phyloP scores from a whole-genome alignment of 2,888 invertebrate species.

The Lasius fuliginosus region DNA sequence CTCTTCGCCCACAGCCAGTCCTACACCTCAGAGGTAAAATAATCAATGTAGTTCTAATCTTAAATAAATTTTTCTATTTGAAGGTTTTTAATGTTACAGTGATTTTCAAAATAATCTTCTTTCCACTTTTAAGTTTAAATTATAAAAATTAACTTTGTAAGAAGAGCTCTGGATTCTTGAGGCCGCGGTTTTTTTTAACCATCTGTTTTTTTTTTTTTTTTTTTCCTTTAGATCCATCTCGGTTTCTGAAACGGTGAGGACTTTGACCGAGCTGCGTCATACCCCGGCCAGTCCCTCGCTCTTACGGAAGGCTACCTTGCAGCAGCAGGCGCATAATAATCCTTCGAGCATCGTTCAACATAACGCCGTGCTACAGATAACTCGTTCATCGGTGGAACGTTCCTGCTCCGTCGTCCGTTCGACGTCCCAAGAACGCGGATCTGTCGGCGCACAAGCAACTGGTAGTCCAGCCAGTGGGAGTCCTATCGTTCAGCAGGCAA shows the following conservation, averaged over 20 bases:
- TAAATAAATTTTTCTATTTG: not conserved
- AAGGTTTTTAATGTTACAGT: not conserved
- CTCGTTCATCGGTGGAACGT: constrained; percentile 78
- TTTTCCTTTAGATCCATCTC: constrained; percentile 73
- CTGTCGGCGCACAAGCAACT: constrained; percentile 58
- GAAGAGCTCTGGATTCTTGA: not conserved
- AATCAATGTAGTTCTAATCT: not conserved
- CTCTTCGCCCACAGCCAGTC: constrained; percentile 83
- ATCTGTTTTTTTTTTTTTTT: not conserved
- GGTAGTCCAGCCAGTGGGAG: constrained; percentile 57
- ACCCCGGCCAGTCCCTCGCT: constrained; percentile 95
- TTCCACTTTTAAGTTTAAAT: not conserved
- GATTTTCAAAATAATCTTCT: not conserved
- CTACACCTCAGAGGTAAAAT: constrained; percentile 82
- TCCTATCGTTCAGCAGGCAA: constrained; percentile 9
- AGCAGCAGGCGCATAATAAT: constrained; percentile 74
- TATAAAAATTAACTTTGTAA: not conserved
- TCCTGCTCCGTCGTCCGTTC: constrained; percentile 75
- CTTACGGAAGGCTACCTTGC: constrained; percentile 86
- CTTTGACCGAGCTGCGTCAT: constrained; percentile 94
- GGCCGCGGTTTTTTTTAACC: not conserved
- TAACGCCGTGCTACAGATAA: constrained; percentile 77
- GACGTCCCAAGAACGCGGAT: constrained; percentile 73
- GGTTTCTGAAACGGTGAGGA: constrained; percentile 95
- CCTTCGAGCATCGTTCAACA: constrained; percentile 64